Base-by-base conservation (phyloP, 2,888 invertebrate genomes). In the Bruchidius siliquastri region DNA sequence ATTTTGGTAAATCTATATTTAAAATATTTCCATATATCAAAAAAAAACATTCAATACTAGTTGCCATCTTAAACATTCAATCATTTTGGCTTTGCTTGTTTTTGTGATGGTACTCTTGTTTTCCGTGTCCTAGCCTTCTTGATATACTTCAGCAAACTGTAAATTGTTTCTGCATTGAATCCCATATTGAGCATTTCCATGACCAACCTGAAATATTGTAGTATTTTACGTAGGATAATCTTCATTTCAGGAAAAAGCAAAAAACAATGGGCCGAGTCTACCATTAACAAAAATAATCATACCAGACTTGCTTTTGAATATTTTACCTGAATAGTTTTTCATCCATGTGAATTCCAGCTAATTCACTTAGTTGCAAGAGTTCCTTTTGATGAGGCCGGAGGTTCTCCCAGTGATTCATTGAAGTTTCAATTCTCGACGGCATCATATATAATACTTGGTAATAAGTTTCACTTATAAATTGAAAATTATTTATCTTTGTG, bases 121-220 rank as follows among this genome's bases (percentile, higher is more conserved):
- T 69, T 72, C 8, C 67, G 49, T 72, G 21, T 73, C 20, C 70
- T 32, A 30, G 74, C 74, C 71, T 76, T 76, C 49, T 72, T 75
- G 66, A 80, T 77, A 26, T 70, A 77, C 73, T 78, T 80, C 72
- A 81, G 75, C 30, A 81, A 72, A n/a, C 75, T 73, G 71, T 78
- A 80, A 30, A 80, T 76, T 18, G 78, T 80, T 75, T 78, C 77
- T 18, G 81, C 76, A 75, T 78, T 78, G 2, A 80, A 77, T 10
- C 81, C 80, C 75, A 80, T 79, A 70, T 81, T 81, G 2, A 81
- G 74, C 22, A 81, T 75, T 72, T 81, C 78, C 18, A 81, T 75
- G 67, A 81, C 72, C 71, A 78, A 76, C 74, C 80, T 80, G 73
- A 75, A 79, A 74, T n/a, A n/a, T n/a, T n/a, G n/a, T n/a, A n/a